A percentile compares a stretch with the other conserved stretches of the same genome.
Evolutionary conservation across 37 sponge, comb jelly and placozoan genomes (phyloP).

Genomic region (Aplysina aerophoba): DNA sequence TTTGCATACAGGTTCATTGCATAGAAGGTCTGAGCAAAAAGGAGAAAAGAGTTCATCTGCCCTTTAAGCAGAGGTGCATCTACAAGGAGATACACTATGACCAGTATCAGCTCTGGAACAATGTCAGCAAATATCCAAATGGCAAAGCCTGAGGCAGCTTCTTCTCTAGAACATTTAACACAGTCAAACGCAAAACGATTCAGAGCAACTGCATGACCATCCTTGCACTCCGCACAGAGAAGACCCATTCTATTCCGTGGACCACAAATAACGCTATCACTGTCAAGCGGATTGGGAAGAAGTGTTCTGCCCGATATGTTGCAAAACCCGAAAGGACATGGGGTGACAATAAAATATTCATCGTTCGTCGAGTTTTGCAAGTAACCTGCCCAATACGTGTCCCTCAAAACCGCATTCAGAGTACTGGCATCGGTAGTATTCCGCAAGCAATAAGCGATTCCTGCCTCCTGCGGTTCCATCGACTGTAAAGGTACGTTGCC

Average conservation of each 20-base stretch:
- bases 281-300: neutral
- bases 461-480: neutral
- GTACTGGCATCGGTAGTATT: neutral
- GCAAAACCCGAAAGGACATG: neutral
- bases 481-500: neutral
- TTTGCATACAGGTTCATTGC: constrained; percentile 22
- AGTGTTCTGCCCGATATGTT: neutral
- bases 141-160: neutral
- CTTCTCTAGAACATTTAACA: neutral
- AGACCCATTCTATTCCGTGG: neutral
- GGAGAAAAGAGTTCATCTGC: constrained; percentile 24
- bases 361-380: neutral
- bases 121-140: constrained; percentile 12
- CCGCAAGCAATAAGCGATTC: neutral
- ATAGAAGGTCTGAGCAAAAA: constrained; percentile 17
- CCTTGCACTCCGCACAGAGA: neutral
- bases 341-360: neutral
- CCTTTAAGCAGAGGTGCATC: constrained; percentile 25
- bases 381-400: neutral
- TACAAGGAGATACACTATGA: constrained; percentile 7
- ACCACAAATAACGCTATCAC: neutral
- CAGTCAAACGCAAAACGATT: neutral
- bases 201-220: constrained; percentile 11
- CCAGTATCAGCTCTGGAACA: neutral
- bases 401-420: neutral